Conservation (phyloP, 2,113 vertebrate species). For the Prinia subflava region DNA sequence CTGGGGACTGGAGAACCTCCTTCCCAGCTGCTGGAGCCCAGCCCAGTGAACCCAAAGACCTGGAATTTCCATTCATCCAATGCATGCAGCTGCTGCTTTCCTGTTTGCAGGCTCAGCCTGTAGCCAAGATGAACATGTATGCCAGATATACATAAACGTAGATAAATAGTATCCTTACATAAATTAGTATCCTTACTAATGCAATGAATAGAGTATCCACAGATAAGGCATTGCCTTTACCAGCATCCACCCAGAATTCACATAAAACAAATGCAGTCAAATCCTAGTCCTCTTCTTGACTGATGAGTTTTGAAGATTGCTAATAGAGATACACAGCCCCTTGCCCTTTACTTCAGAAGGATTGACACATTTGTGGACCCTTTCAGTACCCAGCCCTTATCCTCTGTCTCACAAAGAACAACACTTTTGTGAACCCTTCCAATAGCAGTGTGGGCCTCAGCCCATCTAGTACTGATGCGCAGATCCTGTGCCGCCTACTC, state of each 20-base stretch:
- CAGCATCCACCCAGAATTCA: neutral
- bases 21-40: neutral
- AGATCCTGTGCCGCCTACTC: fast-evolving
- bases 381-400: neutral
- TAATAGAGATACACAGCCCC: neutral
- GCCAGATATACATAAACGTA: neutral
- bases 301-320: neutral
- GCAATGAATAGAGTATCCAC: neutral
- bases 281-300: neutral
- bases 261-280: neutral
- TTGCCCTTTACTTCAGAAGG: neutral
- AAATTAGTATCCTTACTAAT: too few species aligned
- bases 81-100: neutral
- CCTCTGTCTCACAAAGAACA: neutral
- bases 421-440: fast-evolving
- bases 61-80: too few species aligned
- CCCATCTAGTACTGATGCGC: neutral
- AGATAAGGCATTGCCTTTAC: neutral
- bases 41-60: neutral
- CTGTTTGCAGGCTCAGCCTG: neutral
- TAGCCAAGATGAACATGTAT: neutral
- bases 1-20: neutral
- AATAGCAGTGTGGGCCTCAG: neutral
- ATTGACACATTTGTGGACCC: fast-evolving
- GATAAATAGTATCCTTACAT: too few species aligned